Base-by-base conservation (phyloP, 2,113 vertebrate genomes). In the Forbesichthys agassizii region DNA sequence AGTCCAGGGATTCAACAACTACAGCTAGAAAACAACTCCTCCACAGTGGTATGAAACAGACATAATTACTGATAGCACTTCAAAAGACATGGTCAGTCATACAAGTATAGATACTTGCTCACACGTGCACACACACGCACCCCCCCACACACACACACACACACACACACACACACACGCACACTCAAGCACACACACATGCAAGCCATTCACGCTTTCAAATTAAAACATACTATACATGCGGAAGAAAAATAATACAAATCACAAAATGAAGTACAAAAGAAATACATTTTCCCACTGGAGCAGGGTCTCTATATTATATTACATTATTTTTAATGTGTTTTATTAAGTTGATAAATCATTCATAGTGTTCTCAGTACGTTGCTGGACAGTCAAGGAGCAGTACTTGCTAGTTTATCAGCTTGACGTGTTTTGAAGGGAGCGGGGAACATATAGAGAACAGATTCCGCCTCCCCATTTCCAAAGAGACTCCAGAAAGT, bases 271-370 rank as follows among this genome's bases (percentile, higher is more conserved):
- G 55, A 90, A 82, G 10, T 66, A 80, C 67, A 68, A 36, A 68
- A 74, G 77, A 86, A 83, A 75, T 79, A 85, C 86, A 90, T 85
- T 85, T 42, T 83, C 91, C 92, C 90, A 81, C 82, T 83, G 87
- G 88, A 92, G 81, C 88, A 80, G 85, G 77, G 82, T 85, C 77
- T 75, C 81, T 90, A 49, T 9, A 72, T 92, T 89, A 91, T 89
- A 90, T 93, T 90, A 93, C 90, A 93, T 94, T 95, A 93, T 91
- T 93, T 74, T 87, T 80, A 82, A 86, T 80, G 91, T 88, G 80
- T 86, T 80, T 68, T 78, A 64, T 58, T n/a, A 85, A 56, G 69
- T 72, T 74, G 73, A 74, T 77, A 42, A 81, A 79, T 87, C 79
- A 80, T 86, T 89, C 82, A 71, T 48, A 71, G 73, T 64, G n/a